A percentile compares a stretch with the other conserved stretches of the same genome.
Evolutionary conservation across 2,797 vertebrate genomes (phyloP).

Genomic region (Enteromius trimaculatus): DNA sequence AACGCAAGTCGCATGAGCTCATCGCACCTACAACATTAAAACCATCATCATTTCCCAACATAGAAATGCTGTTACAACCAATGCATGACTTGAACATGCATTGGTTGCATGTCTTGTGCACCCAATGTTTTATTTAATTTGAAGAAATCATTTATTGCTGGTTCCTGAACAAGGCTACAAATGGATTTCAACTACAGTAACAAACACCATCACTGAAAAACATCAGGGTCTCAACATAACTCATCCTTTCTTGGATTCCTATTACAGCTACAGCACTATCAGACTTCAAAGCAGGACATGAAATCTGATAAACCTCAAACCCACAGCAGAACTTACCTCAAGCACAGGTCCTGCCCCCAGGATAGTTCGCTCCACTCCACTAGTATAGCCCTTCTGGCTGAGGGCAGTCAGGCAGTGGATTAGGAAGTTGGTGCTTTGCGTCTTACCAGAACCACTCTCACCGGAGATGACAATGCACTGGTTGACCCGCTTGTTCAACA

Average conservation of each 20-base stretch:
- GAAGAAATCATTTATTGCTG: neutral
- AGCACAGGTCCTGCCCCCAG: constrained; percentile 92
- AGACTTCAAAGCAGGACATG: neutral
- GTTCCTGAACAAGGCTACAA: neutral
- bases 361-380: constrained; percentile 89
- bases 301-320: neutral
- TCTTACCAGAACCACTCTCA: constrained; percentile 94
- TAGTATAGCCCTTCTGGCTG: constrained; percentile 90
- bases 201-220: neutral
- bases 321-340: constrained; percentile 81
- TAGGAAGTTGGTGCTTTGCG: constrained; percentile 94
- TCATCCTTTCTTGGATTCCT: neutral
- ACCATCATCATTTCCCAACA: neutral
- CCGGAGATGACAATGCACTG: constrained; percentile 95
- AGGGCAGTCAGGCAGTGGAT: constrained; percentile 95
- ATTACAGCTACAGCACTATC: neutral
- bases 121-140: neutral
- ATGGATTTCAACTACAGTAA: neutral
- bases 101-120: no score
- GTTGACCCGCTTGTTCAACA: constrained; percentile 84
- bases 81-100: neutral
- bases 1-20: neutral
- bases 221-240: neutral
- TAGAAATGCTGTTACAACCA: neutral
- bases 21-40: neutral